Conservation (phyloP, 2,888 invertebrate species). For the Amblyjoppa fuscipennis region DNA sequence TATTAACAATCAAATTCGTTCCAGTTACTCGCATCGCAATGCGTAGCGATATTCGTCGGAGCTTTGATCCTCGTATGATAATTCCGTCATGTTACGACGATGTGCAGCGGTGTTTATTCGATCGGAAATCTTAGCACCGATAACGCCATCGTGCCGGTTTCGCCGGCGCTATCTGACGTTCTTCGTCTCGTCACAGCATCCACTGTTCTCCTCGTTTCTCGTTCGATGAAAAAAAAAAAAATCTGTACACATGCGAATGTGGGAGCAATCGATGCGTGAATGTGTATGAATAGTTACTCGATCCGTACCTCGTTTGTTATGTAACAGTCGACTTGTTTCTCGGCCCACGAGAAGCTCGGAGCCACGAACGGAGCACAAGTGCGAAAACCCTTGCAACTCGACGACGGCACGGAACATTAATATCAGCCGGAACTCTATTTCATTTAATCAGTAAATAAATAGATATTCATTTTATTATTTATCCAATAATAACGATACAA, state of each 20-base stretch:
- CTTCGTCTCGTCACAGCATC: neutral
- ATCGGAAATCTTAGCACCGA: neutral
- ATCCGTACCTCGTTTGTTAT: constrained; percentile 1
- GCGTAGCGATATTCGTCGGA: neutral
- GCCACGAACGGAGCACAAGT: neutral
- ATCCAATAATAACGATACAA: neutral
- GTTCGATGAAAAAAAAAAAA: neutral
- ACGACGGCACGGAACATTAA: neutral
- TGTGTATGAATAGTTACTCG: neutral
- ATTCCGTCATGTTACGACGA: neutral
- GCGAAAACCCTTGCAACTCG: neutral
- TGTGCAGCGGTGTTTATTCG: neutral
- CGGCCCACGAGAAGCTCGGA: neutral
- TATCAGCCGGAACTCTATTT: neutral
- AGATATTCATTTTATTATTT: neutral
- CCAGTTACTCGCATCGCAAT: neutral
- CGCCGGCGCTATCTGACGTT: neutral
- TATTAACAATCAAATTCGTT: neutral
- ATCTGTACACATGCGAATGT: neutral
- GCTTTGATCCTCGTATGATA: neutral
- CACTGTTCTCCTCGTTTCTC: neutral
- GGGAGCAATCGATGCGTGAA: neutral
- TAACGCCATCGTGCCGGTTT: neutral
- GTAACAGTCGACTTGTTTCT: constrained; percentile 1
- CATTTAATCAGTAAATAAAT: neutral